Evolutionary conservation across 2,888 invertebrate genomes (phyloP), one percentile per base, ranked within the genome.

Genomic region (Gastracanthus pulcherrimus): DNA sequence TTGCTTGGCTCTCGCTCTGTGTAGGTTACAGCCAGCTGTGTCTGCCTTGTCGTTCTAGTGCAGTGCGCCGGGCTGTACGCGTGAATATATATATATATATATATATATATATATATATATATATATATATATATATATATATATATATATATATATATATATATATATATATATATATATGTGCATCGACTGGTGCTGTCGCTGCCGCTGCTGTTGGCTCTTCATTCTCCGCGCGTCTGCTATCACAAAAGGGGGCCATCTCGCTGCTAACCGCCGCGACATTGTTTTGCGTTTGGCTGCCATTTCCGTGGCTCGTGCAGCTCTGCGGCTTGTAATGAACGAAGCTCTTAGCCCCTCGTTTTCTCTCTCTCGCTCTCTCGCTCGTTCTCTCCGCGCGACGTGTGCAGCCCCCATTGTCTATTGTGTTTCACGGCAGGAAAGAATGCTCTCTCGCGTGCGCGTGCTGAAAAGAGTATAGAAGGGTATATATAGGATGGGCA

Each of bases 231-330:
- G 3, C 1, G 23, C 19, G 7, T 3, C 13, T 16, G 31, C 60
- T 6, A 58, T 13, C 31, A 76, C 76, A 76, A 67, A 76, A 60
- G 58, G 58, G 34, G 58, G 41, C 9, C 67, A 76, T 58, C 58
- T 48, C 41, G 26, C 67, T 67, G 67, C 41, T 76, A 67, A 76
- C 41, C 58, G 41, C 38, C 29, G 26, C 41, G 67, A 67, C 41
- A 67, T 76, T 76, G 67, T 67, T 76, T 76, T 55, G 26, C 66
- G 36, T 76, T 75, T 76, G 64, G 55, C 34, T 66, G 38, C 66
- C 29, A 4, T n/a, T 5, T 29, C 16, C 72, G 31, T 29, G 7
- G 31, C n/a, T 11, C 16, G 29, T 38, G 5, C 66, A 26, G 38
- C 48, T 51, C 45, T 51, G 1, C 58, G 26, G 29, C 38, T 36